A percentile compares a stretch with the other conserved stretches of the same genome.
These are phyloP conservation scores for Chlorospingus semifuscus DNA, from an alignment of 2,797 vertebrate species.

Conservation along the genomic window DNA sequence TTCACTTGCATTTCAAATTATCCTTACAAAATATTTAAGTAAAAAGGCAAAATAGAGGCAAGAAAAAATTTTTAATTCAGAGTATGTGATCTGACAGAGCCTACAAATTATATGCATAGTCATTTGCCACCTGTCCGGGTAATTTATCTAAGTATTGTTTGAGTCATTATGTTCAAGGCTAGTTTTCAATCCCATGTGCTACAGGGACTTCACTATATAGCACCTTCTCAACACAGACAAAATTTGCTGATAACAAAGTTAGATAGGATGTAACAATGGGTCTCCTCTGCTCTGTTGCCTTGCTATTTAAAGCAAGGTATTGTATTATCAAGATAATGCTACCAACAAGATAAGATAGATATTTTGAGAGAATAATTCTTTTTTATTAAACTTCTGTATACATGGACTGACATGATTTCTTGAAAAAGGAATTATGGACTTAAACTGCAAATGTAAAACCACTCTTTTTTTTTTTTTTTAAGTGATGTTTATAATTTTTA, in stretches of 20 bases:
- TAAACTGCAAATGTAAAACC: background rate
- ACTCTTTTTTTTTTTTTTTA: no score
- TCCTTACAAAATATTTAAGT: background rate
- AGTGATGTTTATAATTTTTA: background rate
- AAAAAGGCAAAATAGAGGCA: background rate
- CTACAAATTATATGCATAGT: background rate
- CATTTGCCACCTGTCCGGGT: background rate
- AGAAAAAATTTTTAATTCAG: background rate
- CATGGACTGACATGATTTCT: background rate
- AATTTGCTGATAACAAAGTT: background rate
- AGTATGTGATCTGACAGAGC: background rate
- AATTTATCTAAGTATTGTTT: background rate
- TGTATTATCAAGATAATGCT: background rate
- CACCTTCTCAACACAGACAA: background rate
- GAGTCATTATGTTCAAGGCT: background rate
- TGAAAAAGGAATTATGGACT: background rate
- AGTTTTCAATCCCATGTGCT: background rate
- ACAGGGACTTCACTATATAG: background rate
- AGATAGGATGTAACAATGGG: background rate
- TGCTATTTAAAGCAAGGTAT: background rate
- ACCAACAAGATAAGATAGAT: background rate
- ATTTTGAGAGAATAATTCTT: background rate
- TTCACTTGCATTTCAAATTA: background rate
- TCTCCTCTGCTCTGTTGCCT: background rate
- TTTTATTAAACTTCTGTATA: background rate